These are phyloP conservation scores for Hypothenemus hampei DNA, from an alignment of 1,140 invertebrate species.

Conservation along the genomic window DNA sequence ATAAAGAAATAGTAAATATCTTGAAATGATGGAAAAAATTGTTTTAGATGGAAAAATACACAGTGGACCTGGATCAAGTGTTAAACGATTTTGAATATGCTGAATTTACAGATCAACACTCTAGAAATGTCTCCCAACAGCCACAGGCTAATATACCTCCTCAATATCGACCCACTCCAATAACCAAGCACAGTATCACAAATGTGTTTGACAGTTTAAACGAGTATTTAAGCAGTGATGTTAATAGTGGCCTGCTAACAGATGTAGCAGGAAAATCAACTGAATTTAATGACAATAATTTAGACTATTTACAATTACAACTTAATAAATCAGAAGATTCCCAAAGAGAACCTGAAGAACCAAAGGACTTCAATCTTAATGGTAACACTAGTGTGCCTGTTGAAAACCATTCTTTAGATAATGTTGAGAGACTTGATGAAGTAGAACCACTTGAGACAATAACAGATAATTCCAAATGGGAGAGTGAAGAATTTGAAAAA, in stretches of 20 bases:
- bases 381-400: neutral
- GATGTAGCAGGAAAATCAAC: neutral
- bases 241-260: slow-evolving; percentile 37
- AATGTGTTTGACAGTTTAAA: slow-evolving; percentile 62
- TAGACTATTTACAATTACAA: no score
- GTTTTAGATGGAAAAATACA: slow-evolving; percentile 45
- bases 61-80: slow-evolving; percentile 79
- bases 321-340: neutral
- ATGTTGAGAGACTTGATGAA: neutral
- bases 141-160: slow-evolving; percentile 7
- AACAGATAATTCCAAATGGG: no score
- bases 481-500: no score
- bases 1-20: no score
- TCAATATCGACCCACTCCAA: slow-evolving; percentile 3
- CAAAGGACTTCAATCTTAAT: neutral
- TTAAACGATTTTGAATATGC: slow-evolving; percentile 81
- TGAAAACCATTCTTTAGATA: neutral
- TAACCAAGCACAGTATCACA: slow-evolving; percentile 50
- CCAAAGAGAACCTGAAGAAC: neutral
- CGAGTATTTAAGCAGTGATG: slow-evolving; percentile 52
- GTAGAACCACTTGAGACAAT: no score
- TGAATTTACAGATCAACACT: slow-evolving; percentile 45
- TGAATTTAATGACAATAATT: slow-evolving; percentile 12
- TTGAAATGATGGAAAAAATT: no score
- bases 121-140: slow-evolving; percentile 17